Evolutionary conservation across 1,140 invertebrate genomes (phyloP).

Genomic region (Atta cephalotes): DNA sequence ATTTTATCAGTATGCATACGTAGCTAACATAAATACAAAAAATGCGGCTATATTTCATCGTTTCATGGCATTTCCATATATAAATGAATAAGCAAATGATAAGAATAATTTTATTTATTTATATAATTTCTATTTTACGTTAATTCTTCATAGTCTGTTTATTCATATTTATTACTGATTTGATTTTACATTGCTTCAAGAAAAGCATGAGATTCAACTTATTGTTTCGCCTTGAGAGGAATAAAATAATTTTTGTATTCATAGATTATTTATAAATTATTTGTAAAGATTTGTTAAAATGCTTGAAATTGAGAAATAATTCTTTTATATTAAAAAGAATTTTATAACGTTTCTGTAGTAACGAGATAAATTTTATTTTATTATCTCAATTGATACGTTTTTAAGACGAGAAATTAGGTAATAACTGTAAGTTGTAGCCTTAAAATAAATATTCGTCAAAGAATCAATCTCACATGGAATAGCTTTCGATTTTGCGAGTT

Average conservation of each 20-base stretch:
- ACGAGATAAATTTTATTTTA: not conserved
- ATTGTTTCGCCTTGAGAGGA: not conserved
- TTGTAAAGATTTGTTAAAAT: not conserved
- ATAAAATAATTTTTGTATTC: not conserved
- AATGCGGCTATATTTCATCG: not conserved
- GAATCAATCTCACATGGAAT: slow-evolving; percentile 5
- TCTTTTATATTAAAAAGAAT: not conserved
- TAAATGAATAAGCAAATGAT: not conserved
- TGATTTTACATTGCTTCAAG: not conserved
- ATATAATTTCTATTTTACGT: not conserved
- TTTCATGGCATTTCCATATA: not conserved
- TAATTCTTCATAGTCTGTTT: not conserved
- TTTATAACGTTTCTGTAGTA: not conserved
- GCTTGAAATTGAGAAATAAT: not conserved
- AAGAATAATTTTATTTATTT: not conserved
- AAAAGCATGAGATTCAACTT: not conserved
- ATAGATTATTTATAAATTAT: not conserved
- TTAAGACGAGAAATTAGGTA: not conserved
- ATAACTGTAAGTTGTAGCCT: not conserved
- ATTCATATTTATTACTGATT: not conserved
- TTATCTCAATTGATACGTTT: not conserved
- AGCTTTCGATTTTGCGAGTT: not conserved
- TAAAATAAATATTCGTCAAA: not conserved
- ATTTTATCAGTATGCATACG: not conserved
- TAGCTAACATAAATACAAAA: not conserved